Conservation (phyloP, 2,888 invertebrate species). For the Melieria picta region DNA sequence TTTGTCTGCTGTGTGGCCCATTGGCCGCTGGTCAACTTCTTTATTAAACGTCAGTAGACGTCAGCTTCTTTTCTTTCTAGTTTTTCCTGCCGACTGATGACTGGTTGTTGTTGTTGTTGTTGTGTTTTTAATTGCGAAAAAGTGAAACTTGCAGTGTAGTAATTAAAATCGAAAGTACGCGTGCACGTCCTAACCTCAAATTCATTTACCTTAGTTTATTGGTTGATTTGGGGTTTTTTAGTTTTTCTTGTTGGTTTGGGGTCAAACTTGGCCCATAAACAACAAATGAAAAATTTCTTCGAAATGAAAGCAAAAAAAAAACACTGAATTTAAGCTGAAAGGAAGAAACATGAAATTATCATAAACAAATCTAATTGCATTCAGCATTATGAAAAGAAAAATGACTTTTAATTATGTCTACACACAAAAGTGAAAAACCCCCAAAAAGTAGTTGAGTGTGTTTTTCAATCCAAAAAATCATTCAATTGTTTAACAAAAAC, state of each 20-base stretch:
- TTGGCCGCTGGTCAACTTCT: too few relatives aligned
- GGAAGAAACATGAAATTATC: neutral
- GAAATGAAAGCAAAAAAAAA: neutral
- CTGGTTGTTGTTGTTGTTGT: neutral
- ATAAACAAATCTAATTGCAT: slow-evolving; percentile 19
- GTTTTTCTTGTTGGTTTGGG: too few relatives aligned
- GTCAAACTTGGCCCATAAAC: too few relatives aligned
- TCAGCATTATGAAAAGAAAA: slow-evolving; percentile 10
- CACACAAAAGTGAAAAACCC: neutral
- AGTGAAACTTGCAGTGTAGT: neutral
- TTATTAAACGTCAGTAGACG: too few relatives aligned
- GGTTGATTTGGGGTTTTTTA: too few relatives aligned
- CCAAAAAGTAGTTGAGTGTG: neutral
- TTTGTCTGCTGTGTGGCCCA: too few relatives aligned
- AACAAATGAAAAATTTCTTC: too few relatives aligned
- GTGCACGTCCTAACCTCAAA: neutral
- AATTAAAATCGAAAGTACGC: neutral
- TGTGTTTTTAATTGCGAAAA: neutral
- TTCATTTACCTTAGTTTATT: neutral
- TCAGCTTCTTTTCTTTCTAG: too few relatives aligned
- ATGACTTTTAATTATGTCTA: slow-evolving; percentile 8
- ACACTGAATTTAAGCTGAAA: neutral
- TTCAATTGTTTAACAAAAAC: slow-evolving; percentile 1
- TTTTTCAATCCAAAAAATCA: neutral
- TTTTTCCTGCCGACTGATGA: neutral